A percentile compares a stretch with the other conserved stretches of the same genome.
Conservation (phyloP, 2,888 invertebrate genomes). For the Metacarcinus magister region DNA sequence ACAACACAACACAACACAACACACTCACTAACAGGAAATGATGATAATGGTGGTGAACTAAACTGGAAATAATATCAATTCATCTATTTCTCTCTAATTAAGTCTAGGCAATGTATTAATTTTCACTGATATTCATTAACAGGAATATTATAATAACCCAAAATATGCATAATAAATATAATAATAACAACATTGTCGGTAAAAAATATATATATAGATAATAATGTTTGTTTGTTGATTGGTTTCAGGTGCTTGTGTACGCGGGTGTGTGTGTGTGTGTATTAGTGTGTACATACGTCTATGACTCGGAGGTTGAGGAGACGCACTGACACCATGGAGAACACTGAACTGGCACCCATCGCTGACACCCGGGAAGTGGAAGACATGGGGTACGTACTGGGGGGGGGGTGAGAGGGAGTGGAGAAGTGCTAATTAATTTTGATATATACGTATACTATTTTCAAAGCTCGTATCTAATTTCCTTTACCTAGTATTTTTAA, state of each 20-base stretch:
- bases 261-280: background rate
- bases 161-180: background rate
- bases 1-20: no score
- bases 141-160: no score
- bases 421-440: no score
- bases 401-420: background rate
- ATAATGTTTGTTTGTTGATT: background rate
- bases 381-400: slow-evolving; percentile 3
- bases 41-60: no score
- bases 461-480: no score
- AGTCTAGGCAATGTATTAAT: no score
- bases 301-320: slow-evolving; percentile 67
- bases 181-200: background rate
- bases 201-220: background rate
- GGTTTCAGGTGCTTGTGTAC: background rate
- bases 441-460: no score
- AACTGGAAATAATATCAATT: no score
- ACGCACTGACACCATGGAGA: slow-evolving; percentile 43
- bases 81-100: no score
- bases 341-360: slow-evolving; percentile 63
- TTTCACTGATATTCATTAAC: no score
- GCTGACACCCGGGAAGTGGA: slow-evolving; percentile 65
- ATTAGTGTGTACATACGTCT: background rate
- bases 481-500: background rate
- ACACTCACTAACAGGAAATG: no score